These are phyloP conservation scores for Tragelaphus oryx DNA, from an alignment of 2,797 vertebrate genomes.

Conservation along the genomic window DNA sequence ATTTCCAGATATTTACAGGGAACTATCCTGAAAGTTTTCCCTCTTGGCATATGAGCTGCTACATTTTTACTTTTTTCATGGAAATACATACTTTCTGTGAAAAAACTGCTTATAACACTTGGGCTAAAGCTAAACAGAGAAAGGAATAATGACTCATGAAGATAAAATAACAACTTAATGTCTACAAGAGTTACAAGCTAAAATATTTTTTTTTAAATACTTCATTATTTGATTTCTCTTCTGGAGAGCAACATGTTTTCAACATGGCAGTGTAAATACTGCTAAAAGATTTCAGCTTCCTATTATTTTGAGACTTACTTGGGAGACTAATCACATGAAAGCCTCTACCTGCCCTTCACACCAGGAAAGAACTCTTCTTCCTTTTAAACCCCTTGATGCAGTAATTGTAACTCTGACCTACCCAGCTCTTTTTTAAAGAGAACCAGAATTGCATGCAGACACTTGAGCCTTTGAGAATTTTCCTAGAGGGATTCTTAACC, in stretches of 20 bases:
- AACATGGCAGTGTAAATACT: background rate
- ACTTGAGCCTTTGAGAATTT: background rate
- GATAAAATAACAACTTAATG: background rate
- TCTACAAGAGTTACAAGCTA: background rate
- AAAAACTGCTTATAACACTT: background rate
- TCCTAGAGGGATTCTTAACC: background rate
- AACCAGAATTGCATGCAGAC: background rate
- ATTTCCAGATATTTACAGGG: background rate
- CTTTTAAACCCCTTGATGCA: background rate
- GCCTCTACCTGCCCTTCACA: background rate
- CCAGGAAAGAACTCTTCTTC: background rate
- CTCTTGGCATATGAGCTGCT: background rate
- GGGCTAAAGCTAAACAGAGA: background rate
- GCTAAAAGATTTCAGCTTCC: background rate
- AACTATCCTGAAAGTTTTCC: background rate
- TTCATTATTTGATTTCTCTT: background rate
- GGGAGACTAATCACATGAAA: background rate
- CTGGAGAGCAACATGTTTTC: background rate
- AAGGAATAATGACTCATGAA: background rate
- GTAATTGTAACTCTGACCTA: background rate
- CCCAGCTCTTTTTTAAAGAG: background rate
- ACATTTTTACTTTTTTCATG: background rate
- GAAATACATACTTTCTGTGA: background rate
- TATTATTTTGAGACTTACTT: background rate
- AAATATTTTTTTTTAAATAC: background rate